These are phyloP conservation scores for Siniperca obscura DNA, from an alignment of 2,797 vertebrate genomes.

Conservation along the genomic window DNA sequence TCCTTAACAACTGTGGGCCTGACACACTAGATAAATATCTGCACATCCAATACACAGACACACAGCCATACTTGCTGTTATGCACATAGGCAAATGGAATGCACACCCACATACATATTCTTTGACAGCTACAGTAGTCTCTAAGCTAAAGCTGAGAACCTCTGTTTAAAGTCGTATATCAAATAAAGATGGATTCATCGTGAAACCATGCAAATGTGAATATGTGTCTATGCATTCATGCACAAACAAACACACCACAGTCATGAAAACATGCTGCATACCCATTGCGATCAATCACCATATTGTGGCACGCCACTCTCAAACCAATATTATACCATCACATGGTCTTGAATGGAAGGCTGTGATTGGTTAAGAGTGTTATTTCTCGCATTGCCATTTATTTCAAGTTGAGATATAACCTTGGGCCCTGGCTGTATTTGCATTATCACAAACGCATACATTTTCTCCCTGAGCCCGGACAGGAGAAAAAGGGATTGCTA, in stretches of 20 bases:
- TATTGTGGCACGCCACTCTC: conserved; percentile 21
- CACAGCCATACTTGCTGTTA: background rate
- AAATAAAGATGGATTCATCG: conserved; percentile 34
- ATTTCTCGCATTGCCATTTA: conserved; percentile 47
- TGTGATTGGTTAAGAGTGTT: conserved; percentile 45
- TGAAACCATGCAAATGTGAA: conserved; percentile 48
- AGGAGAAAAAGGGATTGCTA: conserved; percentile 10
- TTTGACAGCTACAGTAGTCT: conserved; percentile 23
- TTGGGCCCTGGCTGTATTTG: conserved; percentile 37
- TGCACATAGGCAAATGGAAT: conserved; percentile 5
- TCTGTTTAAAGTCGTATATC: conserved; percentile 28
- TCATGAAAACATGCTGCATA: conserved; percentile 31
- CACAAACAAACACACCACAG: conserved; percentile 41
- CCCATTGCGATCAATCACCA: conserved; percentile 48
- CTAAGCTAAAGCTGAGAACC: conserved; percentile 17
- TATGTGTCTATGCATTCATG: conserved; percentile 16
- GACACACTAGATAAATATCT: conserved; percentile 56
- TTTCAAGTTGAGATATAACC: conserved; percentile 54
- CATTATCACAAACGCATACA: conserved; percentile 46
- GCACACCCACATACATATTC: conserved; percentile 1
- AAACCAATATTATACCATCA: conserved; percentile 48
- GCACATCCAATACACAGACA: conserved; percentile 14
- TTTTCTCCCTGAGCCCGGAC: conserved; percentile 20
- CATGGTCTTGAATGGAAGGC: conserved; percentile 26
- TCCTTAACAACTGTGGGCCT: conserved; percentile 13